Conservation (phyloP, 2,113 vertebrate genomes). For the Prunella himalayana region DNA sequence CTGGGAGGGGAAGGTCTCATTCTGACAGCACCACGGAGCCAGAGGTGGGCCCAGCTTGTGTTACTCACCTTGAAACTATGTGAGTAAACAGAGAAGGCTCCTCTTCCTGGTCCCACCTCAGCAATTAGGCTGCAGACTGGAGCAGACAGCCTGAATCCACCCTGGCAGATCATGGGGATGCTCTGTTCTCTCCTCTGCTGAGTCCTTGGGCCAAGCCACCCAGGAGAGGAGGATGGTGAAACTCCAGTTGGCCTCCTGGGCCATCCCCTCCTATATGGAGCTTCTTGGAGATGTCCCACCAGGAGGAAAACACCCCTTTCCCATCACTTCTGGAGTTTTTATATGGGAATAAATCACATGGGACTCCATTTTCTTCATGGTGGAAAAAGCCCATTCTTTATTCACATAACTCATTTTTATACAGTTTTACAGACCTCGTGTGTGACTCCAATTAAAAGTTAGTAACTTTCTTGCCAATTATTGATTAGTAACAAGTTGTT, state of each 20-base stretch:
- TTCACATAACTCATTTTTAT: not conserved
- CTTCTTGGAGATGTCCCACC: not conserved
- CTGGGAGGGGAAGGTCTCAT: not conserved
- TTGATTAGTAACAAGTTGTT: not conserved
- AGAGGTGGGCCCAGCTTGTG: not conserved
- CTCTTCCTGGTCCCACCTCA: not conserved
- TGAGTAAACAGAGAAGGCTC: slow-evolving; percentile 8
- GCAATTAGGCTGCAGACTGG: not conserved
- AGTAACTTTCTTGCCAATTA: not conserved
- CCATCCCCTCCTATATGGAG: not conserved
- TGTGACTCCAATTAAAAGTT: not conserved
- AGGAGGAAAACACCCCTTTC: not conserved
- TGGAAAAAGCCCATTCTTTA: not conserved
- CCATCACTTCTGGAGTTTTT: not conserved
- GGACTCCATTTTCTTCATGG: not conserved
- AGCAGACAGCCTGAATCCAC: not conserved
- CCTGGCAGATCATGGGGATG: not conserved
- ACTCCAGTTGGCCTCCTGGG: not conserved
- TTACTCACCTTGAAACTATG: slow-evolving; percentile 38
- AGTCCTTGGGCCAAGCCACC: not conserved
- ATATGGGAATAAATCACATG: not conserved
- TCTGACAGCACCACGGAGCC: not conserved
- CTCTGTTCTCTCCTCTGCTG: not conserved
- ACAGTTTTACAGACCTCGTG: not conserved
- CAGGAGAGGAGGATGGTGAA: not conserved